phyloP scores from a whole-genome alignment of 2,888 invertebrate genomes.

The Drosophila koepferae region DNA sequence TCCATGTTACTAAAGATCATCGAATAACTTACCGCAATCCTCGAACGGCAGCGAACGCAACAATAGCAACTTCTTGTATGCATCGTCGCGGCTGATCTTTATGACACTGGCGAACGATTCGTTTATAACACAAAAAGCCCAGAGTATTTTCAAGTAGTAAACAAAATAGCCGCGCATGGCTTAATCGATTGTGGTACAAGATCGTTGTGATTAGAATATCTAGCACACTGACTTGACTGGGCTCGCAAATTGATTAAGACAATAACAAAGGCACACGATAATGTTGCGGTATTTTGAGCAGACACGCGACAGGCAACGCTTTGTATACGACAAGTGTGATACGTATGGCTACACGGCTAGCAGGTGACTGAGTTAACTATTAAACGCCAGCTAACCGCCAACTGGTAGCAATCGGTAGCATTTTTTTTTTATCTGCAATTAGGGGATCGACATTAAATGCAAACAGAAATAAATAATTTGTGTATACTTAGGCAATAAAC shows the following conservation, averaged over 20 bases:
- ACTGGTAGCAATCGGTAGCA: constrained; percentile 20
- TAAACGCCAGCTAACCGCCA: constrained; percentile 3
- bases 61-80: constrained; percentile 50
- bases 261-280: constrained; percentile 57
- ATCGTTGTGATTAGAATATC: constrained; percentile 59
- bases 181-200: constrained; percentile 41
- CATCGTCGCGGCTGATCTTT: constrained; percentile 32
- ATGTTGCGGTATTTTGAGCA: constrained; percentile 19
- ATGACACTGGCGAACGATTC: constrained; percentile 26
- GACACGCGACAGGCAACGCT: constrained; percentile 17
- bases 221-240: constrained; percentile 27
- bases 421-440: constrained; percentile 31
- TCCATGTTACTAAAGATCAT: neutral
- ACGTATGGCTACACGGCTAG: constrained; percentile 52
- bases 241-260: constrained; percentile 33
- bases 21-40: constrained; percentile 78
- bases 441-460: constrained; percentile 16
- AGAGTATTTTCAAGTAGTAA: constrained; percentile 68
- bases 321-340: constrained; percentile 29
- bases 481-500: constrained; percentile 54
- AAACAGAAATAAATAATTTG: constrained; percentile 60
- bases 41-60: constrained; percentile 74
- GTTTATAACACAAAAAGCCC: constrained; percentile 40
- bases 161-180: constrained; percentile 62
- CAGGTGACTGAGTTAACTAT: constrained; percentile 52